A percentile compares a stretch with the other conserved stretches of the same genome.
Conservation (phyloP, 2,888 invertebrate genomes). For the Leucophenga montana region DNA sequence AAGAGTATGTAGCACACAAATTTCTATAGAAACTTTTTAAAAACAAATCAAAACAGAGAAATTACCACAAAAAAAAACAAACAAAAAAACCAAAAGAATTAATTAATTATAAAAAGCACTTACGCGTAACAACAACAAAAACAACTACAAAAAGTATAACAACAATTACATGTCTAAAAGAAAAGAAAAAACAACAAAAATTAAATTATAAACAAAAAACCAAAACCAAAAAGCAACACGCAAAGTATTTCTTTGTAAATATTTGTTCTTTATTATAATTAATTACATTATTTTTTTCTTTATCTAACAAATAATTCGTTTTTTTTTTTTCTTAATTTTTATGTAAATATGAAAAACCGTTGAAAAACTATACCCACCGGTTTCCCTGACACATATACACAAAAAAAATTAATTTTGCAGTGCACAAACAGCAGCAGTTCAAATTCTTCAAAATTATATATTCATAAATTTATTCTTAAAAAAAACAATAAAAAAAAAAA, state of each 20-base stretch:
- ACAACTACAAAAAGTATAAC: constrained; percentile 3
- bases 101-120: neutral
- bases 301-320: neutral
- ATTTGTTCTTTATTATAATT: constrained; percentile 25
- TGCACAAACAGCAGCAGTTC: constrained; percentile 10
- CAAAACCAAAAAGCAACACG: constrained; percentile 28
- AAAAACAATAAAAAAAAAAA: constrained; percentile 25
- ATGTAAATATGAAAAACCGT: neutral
- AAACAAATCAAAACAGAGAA: no score
- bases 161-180: constrained; percentile 17
- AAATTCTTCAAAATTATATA: neutral
- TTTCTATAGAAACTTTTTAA: no score
- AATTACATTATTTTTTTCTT: constrained; percentile 4
- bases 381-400: neutral
- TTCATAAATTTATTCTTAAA: constrained; percentile 1
- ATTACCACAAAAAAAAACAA: constrained; percentile 18
- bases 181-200: constrained; percentile 11
- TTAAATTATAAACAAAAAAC: constrained; percentile 9
- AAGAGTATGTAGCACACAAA: constrained; percentile 29
- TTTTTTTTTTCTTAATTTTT: constrained; percentile 4
- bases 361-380: neutral
- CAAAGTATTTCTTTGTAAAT: constrained; percentile 58
- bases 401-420: constrained; percentile 8
- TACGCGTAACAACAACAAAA: constrained; percentile 13
- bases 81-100: constrained; percentile 30